Evolutionary conservation across 2,888 invertebrate species (phyloP).

Genomic region (Argyresthia goedartella): DNA sequence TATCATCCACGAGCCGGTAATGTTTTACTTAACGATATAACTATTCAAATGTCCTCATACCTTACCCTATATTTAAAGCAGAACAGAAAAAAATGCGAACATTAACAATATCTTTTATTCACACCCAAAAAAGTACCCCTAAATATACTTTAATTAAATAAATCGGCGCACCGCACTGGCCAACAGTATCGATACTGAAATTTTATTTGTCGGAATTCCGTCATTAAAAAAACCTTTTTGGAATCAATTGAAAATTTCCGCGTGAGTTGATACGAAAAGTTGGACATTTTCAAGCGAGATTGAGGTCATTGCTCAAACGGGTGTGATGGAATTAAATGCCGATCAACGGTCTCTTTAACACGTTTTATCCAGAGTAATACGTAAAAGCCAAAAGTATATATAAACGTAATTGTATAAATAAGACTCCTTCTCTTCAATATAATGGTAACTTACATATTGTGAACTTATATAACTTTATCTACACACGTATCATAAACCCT

Average conservation of each 20-base stretch:
- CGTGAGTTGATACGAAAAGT: conserved; percentile 25
- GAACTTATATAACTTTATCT: no score
- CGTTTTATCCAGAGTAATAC: neutral
- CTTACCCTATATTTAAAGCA: neutral
- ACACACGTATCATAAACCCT: no score
- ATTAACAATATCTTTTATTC: neutral
- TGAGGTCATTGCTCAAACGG: conserved; percentile 26
- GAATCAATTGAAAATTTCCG: conserved; percentile 38
- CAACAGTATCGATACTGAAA: conserved; percentile 19
- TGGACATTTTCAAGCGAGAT: conserved; percentile 19
- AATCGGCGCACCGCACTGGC: conserved; percentile 8
- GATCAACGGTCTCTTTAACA: neutral
- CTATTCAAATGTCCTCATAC: no score
- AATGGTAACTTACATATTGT: no score
- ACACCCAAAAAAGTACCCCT: neutral
- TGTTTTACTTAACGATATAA: no score
- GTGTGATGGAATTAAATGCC: conserved; percentile 29
- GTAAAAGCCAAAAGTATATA: no score
- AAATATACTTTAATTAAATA: conserved; percentile 4
- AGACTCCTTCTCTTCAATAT: no score
- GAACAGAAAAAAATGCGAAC: neutral
- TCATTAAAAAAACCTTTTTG: conserved; percentile 30
- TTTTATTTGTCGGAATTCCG: conserved; percentile 23
- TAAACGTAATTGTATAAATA: no score
- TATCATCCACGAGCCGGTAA: no score